Evolutionary conservation across 2,888 invertebrate genomes (phyloP), one percentile per base, ranked within the genome.

Genomic region (Hypsopygia costalis): DNA sequence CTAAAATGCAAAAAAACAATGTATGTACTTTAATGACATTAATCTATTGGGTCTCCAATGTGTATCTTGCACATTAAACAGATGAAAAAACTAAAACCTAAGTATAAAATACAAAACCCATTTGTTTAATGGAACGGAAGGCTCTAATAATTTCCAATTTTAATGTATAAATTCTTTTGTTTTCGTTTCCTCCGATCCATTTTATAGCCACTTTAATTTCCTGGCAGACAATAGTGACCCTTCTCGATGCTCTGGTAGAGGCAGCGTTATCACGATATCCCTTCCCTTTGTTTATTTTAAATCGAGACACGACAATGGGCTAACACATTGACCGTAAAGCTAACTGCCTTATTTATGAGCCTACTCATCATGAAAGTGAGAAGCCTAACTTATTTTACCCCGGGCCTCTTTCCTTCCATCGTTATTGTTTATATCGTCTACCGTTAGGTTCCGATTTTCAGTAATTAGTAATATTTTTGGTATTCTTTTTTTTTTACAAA

Each of bases 221-320:
- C 35, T 22, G 21, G 20, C 16, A 40, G 49, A 60, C 58, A 58
- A 58, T 47, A 41, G 48, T 38, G 43, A 44, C 44, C 49, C 52
- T 50, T 42, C 22, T 34, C 36, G 12, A 38, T 27, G 36, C 35
- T 38, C 46, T 43, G 42, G 51, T 45, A 48, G 46, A 8, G 7
- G 25, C 41, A 21, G 43, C 33, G 36, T 54, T 56, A 58, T 58
- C 51, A 44, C 50, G 56, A 59, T 59, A 52, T 50, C 53, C 55
- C 46, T 30, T 41, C 46, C 46, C 50, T 51, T 63, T 62, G 52
- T 59, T 55, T 55, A 50, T 53, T 49, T 55, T 51, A 51, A 55
- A 60, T 58, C 53, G 48, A 58, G 49, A 53, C 49, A 38, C 37
- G 35, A 52, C 53, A 54, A 51, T 47, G 44, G 16, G 47, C 36